Conservation (phyloP, 2,113 vertebrate genomes). For the Columba janthina region DNA sequence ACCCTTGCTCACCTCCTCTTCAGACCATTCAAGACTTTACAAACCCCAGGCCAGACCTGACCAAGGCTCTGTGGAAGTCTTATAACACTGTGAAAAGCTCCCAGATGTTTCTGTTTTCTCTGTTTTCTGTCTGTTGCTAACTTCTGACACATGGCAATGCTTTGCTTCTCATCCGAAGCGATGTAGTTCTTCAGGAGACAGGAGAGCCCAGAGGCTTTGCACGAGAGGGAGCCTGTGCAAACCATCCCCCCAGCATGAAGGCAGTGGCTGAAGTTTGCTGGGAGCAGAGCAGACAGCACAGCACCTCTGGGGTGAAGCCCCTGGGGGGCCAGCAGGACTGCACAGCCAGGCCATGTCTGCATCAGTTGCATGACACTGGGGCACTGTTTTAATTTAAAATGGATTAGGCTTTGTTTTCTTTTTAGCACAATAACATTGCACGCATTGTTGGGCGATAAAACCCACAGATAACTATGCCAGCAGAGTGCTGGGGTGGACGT, state of each 20-base stretch:
- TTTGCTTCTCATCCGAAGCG: not conserved
- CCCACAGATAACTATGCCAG: slow-evolving; percentile 47
- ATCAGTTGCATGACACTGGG: slow-evolving; percentile 35
- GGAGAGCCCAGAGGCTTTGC: not conserved
- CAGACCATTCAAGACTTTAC: fast-evolving
- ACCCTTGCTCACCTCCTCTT: not conserved
- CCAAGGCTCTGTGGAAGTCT: not conserved
- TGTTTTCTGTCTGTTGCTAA: not conserved
- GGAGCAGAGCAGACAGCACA: not conserved
- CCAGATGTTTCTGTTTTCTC: not conserved
- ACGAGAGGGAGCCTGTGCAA: not conserved
- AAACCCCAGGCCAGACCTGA: not conserved
- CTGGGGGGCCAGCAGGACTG: not conserved
- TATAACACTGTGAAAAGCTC: not conserved
- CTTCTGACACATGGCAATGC: not conserved
- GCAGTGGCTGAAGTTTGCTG: not conserved
- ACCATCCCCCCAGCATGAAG: not conserved
- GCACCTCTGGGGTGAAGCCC: not conserved
- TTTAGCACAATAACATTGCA: slow-evolving; percentile 63
- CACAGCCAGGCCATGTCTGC: not conserved
- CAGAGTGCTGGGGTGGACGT: slow-evolving; percentile 10
- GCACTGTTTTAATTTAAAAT: slow-evolving; percentile 69
- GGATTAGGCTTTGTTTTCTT: slow-evolving; percentile 68
- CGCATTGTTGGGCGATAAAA: slow-evolving; percentile 64
- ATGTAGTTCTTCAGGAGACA: not conserved